A percentile compares a stretch with the other conserved stretches of the same genome.
Evolutionary conservation across 2,797 vertebrate species (phyloP).

Genomic region (Manis crassicaudata): DNA sequence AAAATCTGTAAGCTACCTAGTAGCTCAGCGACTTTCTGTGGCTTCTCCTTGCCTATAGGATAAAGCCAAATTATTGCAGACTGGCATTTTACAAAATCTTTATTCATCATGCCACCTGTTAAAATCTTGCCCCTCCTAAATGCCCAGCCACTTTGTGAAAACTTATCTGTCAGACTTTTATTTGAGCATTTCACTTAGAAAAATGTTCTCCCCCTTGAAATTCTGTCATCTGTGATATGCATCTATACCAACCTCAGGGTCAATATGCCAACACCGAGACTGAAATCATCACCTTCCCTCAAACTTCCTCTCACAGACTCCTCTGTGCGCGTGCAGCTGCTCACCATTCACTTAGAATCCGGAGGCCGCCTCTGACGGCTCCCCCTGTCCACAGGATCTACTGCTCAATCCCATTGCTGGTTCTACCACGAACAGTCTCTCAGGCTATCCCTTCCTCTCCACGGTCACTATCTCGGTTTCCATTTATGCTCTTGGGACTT

Average conservation of each 20-base stretch:
- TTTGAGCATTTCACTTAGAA: neutral
- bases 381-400: neutral
- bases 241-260: neutral
- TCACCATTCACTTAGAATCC: neutral
- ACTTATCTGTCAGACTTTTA: neutral
- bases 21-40: neutral
- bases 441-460: neutral
- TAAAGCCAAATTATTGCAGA: neutral
- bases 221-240: neutral
- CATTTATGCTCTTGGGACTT: neutral
- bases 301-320: neutral
- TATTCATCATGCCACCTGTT: neutral
- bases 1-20: neutral
- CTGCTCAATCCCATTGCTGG: neutral
- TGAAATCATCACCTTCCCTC: neutral
- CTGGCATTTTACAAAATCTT: neutral
- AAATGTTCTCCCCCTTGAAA: neutral
- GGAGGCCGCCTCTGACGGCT: neutral
- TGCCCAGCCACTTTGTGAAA: neutral
- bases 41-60: neutral
- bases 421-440: neutral
- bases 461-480: neutral
- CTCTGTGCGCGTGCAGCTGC: neutral
- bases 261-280: neutral
- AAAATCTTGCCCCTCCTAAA: neutral